A percentile compares a stretch with the other conserved stretches of the same genome.
Evolutionary conservation across 2,888 invertebrate genomes (phyloP).

Genomic region (Petrolisthes cinctipes): DNA sequence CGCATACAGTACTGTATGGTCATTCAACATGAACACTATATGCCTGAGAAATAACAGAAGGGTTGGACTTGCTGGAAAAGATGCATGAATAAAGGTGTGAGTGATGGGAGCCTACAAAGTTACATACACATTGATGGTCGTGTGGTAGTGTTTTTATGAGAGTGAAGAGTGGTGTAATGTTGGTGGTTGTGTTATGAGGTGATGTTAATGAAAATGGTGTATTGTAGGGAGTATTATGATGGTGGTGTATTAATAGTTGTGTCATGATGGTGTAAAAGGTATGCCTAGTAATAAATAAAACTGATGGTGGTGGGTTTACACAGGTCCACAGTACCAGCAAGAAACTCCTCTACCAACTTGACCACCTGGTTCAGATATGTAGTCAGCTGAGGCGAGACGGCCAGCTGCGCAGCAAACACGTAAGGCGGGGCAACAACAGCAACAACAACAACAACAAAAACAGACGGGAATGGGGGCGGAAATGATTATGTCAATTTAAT

Average conservation of each 20-base stretch:
- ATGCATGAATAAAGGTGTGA: too few species aligned
- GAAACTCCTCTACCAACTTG: constrained; percentile 93
- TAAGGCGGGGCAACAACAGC: constrained; percentile 68
- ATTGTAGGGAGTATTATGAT: not conserved
- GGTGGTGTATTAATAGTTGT: not conserved
- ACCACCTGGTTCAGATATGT: constrained; percentile 95
- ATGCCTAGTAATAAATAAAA: not conserved
- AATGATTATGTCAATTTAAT: not conserved
- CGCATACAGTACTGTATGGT: too few species aligned
- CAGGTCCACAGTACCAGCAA: constrained; percentile 96
- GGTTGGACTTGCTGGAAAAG: too few species aligned
- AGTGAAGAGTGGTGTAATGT: not conserved
- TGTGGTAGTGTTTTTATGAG: too few species aligned
- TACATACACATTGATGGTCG: too few species aligned
- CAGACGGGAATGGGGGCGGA: constrained; percentile 40
- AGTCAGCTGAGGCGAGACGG: constrained; percentile 86
- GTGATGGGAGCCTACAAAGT: too few species aligned
- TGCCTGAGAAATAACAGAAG: too few species aligned
- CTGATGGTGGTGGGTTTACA: constrained; percentile 52
- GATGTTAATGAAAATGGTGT: not conserved
- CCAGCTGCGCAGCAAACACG: constrained; percentile 79
- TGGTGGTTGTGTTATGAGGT: not conserved
- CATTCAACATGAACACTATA: too few species aligned
- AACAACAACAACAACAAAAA: not conserved
- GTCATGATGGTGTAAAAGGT: not conserved